Evolutionary conservation across 1,140 invertebrate species (phyloP).

Genomic region (Meloidogyne hapla): DNA sequence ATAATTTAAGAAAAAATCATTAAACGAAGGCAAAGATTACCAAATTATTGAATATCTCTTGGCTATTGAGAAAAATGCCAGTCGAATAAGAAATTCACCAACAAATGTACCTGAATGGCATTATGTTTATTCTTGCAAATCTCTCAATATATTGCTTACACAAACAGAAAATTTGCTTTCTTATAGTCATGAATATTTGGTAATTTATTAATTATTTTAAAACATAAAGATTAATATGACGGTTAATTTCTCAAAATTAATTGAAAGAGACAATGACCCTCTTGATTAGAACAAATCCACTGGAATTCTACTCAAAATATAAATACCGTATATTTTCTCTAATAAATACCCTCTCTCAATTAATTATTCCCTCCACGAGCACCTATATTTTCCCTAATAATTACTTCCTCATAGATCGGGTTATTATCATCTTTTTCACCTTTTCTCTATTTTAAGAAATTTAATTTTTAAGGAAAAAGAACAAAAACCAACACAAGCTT

Average conservation of each 20-base stretch:
- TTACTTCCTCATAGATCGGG: too few species aligned
- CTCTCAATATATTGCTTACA: not conserved
- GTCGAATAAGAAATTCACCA: not conserved
- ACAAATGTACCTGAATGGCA: slow-evolving; percentile 4
- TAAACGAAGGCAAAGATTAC: not conserved
- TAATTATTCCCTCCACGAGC: too few species aligned
- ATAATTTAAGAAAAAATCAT: not conserved
- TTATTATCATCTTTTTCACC: too few species aligned
- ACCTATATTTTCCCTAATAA: too few species aligned
- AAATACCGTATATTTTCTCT: too few species aligned
- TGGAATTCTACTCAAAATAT: too few species aligned
- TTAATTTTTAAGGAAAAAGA: not conserved
- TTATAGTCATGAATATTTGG: not conserved
- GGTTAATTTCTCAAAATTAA: too few species aligned
- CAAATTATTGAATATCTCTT: not conserved
- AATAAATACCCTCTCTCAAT: too few species aligned
- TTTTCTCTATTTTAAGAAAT: too few species aligned
- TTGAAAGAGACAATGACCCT: too few species aligned
- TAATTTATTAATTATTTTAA: not conserved
- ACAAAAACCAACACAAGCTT: not conserved
- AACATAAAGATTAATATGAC: too few species aligned
- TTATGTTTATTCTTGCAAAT: not conserved
- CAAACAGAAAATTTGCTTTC: not conserved
- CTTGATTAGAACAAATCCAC: too few species aligned
- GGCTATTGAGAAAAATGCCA: not conserved